phyloP scores from a whole-genome alignment of 2,888 invertebrate species.

The Drosophila algonquin region DNA sequence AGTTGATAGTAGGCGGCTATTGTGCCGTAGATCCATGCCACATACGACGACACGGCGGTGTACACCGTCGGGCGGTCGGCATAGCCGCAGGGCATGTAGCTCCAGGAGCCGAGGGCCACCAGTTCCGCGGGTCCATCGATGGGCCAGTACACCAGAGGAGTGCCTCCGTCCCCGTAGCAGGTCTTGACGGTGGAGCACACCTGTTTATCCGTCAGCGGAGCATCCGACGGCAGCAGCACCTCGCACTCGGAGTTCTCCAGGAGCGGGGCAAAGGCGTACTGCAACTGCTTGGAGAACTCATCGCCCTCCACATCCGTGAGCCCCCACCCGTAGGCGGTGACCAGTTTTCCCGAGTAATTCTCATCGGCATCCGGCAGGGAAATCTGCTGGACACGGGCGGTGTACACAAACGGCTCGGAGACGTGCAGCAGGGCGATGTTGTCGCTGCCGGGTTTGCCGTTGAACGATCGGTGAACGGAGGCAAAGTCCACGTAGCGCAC shows the following conservation, averaged over 20 bases:
- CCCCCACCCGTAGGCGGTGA: constrained; percentile 76
- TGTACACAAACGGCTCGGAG: constrained; percentile 74
- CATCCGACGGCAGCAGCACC: constrained; percentile 58
- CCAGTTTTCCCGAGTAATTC: constrained; percentile 57
- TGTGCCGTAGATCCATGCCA: constrained; percentile 73
- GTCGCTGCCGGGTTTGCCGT: constrained; percentile 83
- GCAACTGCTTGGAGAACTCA: constrained; percentile 66
- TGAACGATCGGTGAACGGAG: constrained; percentile 80
- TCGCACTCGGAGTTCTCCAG: constrained; percentile 54
- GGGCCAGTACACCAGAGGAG: constrained; percentile 74
- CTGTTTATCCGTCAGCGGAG: constrained; percentile 61
- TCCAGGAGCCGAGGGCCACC: constrained; percentile 73
- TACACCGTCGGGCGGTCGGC: constrained; percentile 69
- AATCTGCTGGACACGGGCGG: constrained; percentile 80
- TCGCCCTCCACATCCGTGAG: constrained; percentile 57
- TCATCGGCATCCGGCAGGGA: constrained; percentile 79
- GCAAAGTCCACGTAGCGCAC: constrained; percentile 75
- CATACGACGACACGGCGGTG: constrained; percentile 61
- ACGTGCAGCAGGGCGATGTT: constrained; percentile 85
- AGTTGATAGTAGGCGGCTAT: constrained; percentile 73
- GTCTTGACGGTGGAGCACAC: constrained; percentile 68
- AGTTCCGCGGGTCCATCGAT: constrained; percentile 63
- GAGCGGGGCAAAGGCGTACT: constrained; percentile 62
- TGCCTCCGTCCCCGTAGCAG: constrained; percentile 79
- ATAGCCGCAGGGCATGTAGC: constrained; percentile 78